Base-by-base conservation (phyloP, 2,113 vertebrate genomes). In the Phyllostomus hastatus region DNA sequence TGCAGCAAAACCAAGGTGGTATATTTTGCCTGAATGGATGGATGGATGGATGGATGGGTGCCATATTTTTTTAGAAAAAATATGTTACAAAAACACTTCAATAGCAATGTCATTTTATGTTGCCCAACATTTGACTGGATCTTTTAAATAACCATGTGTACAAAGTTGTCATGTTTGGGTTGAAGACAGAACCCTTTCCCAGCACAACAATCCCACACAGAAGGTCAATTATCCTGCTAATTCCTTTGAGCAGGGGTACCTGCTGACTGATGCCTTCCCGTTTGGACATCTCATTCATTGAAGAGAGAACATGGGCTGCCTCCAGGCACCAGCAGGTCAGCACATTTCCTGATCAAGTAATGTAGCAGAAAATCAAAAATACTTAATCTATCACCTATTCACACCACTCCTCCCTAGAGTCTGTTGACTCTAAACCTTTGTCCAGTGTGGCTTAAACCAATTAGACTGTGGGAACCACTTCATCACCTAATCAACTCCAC, bases 291-390 rank as follows among this genome's bases (percentile, higher is more conserved):
- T 91, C 64, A 61, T 88, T 67, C 31, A 70, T 83, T 72, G 22
- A 12, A 79, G 22, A 79, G 19, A 80, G 26, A 66, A 54, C 5
- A 46, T 11, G 72, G 57, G 57, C 2, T 31, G 6, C 41, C 33
- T 80, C 54, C 7, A 41, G 83, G 80, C 26, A 67, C 24, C 43
- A 66, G 22, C 11, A 54, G 15, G 81, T 59, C 22, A 88, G 38
- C 22, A 54, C 26, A 90, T 96, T 72, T 90, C 43, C 86, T 75
- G 79, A 59, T 41, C 57, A 95, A 96, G 72, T 33, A 94, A 38
- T 24, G 4, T 57, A 64, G 35, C 26, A 82, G 54, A 22, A 79
- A 82, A 91, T n/a, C 11, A 50, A 89, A 95, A 96, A 84, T 38
- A 80, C 82, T 87, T 78, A 83, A 31, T 69, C 24, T 72, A 75